These are phyloP conservation scores for Philaethria dido DNA, from an alignment of 2,888 invertebrate species.

Conservation along the genomic window DNA sequence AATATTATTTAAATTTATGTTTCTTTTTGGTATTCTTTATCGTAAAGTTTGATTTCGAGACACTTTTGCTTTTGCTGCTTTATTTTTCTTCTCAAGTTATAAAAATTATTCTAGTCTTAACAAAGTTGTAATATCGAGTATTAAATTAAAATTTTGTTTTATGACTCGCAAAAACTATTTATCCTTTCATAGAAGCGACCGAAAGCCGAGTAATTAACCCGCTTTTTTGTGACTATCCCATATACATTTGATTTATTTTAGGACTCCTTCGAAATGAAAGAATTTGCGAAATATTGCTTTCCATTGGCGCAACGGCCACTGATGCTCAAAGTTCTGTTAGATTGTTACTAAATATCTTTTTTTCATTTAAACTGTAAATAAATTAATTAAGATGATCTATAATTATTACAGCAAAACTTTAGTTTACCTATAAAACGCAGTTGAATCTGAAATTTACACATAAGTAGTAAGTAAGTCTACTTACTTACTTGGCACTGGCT, in stretches of 20 bases:
- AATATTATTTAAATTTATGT: slow-evolving; percentile 22
- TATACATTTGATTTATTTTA: slow-evolving; percentile 82
- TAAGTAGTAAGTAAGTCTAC: too few species aligned
- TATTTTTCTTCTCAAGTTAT: slow-evolving; percentile 11
- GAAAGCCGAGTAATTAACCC: slow-evolving; percentile 78
- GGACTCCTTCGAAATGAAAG: slow-evolving; percentile 76
- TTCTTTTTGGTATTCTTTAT: slow-evolving; percentile 19
- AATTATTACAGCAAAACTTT: neutral
- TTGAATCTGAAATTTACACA: too few species aligned
- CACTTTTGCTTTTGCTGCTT: slow-evolving; percentile 7
- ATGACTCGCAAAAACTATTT: slow-evolving; percentile 58
- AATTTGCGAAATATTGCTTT: slow-evolving; percentile 81
- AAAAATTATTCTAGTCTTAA: slow-evolving; percentile 9
- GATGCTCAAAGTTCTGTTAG: slow-evolving; percentile 57
- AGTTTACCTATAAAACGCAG: neutral
- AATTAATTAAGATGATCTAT: neutral
- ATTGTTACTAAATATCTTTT: neutral
- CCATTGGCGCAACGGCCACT: slow-evolving; percentile 59
- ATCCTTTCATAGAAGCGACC: slow-evolving; percentile 73
- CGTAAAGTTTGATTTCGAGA: slow-evolving; percentile 6
- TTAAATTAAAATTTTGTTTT: slow-evolving; percentile 14
- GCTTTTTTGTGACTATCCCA: slow-evolving; percentile 77
- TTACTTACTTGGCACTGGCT: too few species aligned
- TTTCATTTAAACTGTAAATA: neutral
- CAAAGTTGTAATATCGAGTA: slow-evolving; percentile 3